Conservation (phyloP, 2,797 vertebrate genomes). For the Coregonus suidteri region DNA sequence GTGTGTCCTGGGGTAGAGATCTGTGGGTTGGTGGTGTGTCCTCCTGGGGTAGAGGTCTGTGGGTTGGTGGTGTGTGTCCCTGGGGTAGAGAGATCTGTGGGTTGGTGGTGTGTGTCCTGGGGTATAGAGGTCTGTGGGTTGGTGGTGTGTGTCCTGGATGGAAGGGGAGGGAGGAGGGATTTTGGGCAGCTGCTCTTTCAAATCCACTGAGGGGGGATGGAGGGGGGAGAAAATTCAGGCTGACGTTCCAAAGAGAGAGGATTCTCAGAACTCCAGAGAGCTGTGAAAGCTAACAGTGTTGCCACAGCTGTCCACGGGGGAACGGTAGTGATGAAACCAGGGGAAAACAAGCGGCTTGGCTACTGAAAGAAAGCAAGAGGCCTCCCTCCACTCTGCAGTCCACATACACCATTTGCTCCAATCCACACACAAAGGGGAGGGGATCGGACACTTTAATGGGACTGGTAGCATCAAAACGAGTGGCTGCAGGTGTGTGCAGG, state of each 20-base stretch:
- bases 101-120: no score
- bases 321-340: conserved; percentile 58
- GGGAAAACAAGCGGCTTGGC: conserved; percentile 53
- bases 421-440: conserved; percentile 21
- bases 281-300: conserved; percentile 28
- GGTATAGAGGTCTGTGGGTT: no score
- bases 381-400: conserved; percentile 30
- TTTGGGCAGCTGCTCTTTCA: conserved; percentile 9
- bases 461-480: conserved; percentile 58
- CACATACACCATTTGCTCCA: background rate
- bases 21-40: no score
- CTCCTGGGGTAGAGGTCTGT: no score
- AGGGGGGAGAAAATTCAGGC: conserved; percentile 38
- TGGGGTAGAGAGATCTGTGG: no score
- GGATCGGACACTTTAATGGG: conserved; percentile 20
- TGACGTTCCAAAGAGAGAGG: conserved; percentile 38
- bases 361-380: conserved; percentile 20
- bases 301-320: conserved; percentile 49
- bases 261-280: conserved; percentile 43
- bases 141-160: background rate
- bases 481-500: conserved; percentile 56
- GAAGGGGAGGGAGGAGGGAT: background rate
- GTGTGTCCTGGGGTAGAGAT: background rate
- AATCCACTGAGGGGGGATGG: conserved; percentile 13
- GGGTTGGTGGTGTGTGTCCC: no score